Evolutionary conservation across 2,888 invertebrate species (phyloP), one percentile per base, ranked within the genome.

Genomic region (Mesorhabditis belari): DNA sequence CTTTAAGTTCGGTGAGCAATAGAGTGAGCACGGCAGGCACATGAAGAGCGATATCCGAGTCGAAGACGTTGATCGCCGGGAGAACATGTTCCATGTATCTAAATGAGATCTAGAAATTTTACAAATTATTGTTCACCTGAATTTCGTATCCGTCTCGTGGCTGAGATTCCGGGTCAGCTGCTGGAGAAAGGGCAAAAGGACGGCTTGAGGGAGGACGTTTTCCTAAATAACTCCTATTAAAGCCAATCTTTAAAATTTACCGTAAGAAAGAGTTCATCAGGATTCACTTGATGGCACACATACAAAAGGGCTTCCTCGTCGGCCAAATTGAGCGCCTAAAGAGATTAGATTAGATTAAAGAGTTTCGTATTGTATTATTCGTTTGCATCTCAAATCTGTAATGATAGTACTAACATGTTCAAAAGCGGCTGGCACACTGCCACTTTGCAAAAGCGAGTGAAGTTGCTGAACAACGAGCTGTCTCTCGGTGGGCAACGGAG

Each of bases 151-250:
- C 9, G 75, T 64, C 19, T 78, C 74, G 28, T 65, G 58, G 49
- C 69, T 67, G 54, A 78, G 61, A 17, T 67, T 62, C 12, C 64
- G 56, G 9, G 72, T 61, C 17, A 80, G 68, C 82, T 95, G 95
- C 81, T 95, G 93, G 75, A 96, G 90, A 27, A 96, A 86, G 3
- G 94, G 92, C 57, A 96, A 85, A 69, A 95, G 85, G 62, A 93
- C 91, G 75, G 90, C 90, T 82, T 93, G 93, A 71, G 88, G 88
- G 62, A 93, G 86, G 25, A 29, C 50, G 55, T 64, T 49, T 17
- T 35, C 44, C 44, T 9, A 49, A 57, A 25, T 49, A 49, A 24
- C n/a, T 4, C 5, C 4, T 49, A 5, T 3, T 12, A 19, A 57
- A 23, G 9, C 17, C 5, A 35, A 26, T 4, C 24, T 49, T 17